Percentiles rank a stretch among this genome's conserved stretches.
phyloP scores from a whole-genome alignment of 2,113 vertebrate genomes.

The Plectropomus leopardus region DNA sequence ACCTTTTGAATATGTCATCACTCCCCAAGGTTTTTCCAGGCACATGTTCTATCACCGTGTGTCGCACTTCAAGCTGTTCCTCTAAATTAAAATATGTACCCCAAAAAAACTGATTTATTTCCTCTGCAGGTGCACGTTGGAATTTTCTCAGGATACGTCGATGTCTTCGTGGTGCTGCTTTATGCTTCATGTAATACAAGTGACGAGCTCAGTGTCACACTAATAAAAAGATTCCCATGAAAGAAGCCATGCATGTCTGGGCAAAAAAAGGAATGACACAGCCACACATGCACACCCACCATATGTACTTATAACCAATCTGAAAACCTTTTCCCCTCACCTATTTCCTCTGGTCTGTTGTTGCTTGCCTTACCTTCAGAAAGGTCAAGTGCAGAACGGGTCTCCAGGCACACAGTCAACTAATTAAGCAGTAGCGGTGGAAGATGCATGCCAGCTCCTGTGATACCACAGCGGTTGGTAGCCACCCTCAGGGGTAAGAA shows the following conservation, averaged over 20 bases:
- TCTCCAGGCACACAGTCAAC: conserved; percentile 74
- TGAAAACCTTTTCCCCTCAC: conserved; percentile 54
- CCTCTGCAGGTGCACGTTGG: conserved; percentile 27
- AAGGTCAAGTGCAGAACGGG: conserved; percentile 82
- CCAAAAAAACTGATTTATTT: conserved; percentile 35
- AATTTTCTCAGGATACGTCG: conserved; percentile 34
- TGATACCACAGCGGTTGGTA: conserved; percentile 54
- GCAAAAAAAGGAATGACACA: conserved; percentile 6
- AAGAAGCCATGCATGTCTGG: conserved; percentile 34
- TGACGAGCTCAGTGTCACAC: conserved; percentile 44
- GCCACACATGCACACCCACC: conserved; percentile 16
- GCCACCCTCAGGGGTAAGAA: conserved; percentile 62
- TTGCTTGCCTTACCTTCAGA: conserved; percentile 77
- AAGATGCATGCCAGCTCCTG: conserved; percentile 68
- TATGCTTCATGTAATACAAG: conserved; percentile 53
- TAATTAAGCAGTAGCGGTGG: conserved; percentile 78
- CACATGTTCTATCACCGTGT: conserved; percentile 37
- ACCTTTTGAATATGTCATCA: conserved; percentile 67
- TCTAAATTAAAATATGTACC: conserved; percentile 59
- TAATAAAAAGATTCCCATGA: conserved; percentile 74
- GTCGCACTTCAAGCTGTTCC: conserved; percentile 55
- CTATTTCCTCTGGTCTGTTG: conserved; percentile 76
- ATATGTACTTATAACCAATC: conserved; percentile 32
- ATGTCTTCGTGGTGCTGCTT: conserved; percentile 25
- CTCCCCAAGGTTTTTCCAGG: conserved; percentile 39